These are phyloP conservation scores for Hecatera dysodea DNA, from an alignment of 2,888 invertebrate genomes.

Conservation along the genomic window DNA sequence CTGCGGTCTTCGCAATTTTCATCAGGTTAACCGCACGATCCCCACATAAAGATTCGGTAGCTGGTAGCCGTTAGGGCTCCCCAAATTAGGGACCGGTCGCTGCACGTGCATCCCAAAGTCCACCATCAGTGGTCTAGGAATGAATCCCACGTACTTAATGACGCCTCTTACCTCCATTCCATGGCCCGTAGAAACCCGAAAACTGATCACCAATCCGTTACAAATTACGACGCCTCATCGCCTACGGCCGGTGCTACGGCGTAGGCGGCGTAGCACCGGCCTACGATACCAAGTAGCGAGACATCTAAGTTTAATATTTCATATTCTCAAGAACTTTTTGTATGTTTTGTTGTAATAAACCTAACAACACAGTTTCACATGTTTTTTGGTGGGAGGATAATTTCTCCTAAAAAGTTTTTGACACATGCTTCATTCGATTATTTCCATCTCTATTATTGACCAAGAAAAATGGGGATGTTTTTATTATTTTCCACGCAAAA, in stretches of 20 bases:
- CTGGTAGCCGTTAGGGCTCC: too few species aligned
- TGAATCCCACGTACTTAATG: too few species aligned
- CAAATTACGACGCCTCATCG: neutral
- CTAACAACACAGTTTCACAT: too few species aligned
- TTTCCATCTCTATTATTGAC: neutral
- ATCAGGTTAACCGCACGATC: too few species aligned
- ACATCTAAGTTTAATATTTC: neutral
- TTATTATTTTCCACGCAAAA: neutral
- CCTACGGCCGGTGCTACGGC: conserved; percentile 26
- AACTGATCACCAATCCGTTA: neutral
- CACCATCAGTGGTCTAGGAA: too few species aligned
- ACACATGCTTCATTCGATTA: neutral
- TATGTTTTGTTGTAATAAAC: too few species aligned
- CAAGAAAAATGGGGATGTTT: neutral
- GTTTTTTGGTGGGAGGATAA: neutral
- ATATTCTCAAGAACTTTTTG: neutral
- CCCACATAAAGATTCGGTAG: too few species aligned
- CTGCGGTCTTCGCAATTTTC: too few species aligned
- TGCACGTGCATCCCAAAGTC: too few species aligned
- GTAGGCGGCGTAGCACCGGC: conserved; percentile 37
- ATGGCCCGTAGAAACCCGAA: too few species aligned
- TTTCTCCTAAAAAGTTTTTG: neutral
- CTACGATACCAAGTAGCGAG: conserved; percentile 16
- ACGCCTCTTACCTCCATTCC: too few species aligned
- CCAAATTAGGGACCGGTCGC: too few species aligned